These are phyloP conservation scores for Coilia nasus DNA, from an alignment of 2,797 vertebrate genomes.

Conservation along the genomic window DNA sequence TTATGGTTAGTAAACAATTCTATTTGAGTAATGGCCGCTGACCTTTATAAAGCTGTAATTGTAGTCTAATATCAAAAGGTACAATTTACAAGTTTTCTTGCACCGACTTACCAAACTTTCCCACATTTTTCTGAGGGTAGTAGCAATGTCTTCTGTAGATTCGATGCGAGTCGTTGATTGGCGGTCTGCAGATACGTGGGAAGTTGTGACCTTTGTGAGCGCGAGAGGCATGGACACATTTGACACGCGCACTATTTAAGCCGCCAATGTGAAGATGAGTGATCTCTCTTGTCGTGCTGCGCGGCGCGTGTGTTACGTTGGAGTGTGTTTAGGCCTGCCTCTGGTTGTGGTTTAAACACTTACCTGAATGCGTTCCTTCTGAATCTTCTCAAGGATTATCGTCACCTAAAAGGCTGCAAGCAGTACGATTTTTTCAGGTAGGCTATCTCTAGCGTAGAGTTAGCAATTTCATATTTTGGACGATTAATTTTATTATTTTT, in stretches of 20 bases:
- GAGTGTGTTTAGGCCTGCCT: background rate
- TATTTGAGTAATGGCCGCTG: too few relatives aligned
- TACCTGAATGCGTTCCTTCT: background rate
- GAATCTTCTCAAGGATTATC: background rate
- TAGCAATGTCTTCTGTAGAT: background rate
- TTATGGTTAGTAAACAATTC: too few relatives aligned
- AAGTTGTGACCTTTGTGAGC: conserved; percentile 6
- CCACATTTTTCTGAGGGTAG: background rate
- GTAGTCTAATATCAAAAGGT: background rate
- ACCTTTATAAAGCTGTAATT: too few relatives aligned
- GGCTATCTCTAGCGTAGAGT: background rate
- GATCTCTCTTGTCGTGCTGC: background rate
- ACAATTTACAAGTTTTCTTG: background rate
- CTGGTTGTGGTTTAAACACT: background rate
- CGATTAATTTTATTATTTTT: background rate
- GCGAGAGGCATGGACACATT: conserved; percentile 19
- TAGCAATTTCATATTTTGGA: background rate
- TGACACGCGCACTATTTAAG: conserved; percentile 4
- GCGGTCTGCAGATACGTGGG: conserved; percentile 1
- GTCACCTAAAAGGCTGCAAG: background rate
- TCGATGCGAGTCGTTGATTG: background rate
- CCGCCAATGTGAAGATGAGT: background rate
- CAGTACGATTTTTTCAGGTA: background rate
- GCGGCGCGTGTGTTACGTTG: background rate
- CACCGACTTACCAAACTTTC: background rate